A percentile compares a stretch with the other conserved stretches of the same genome.
Evolutionary conservation across 1,140 invertebrate species (phyloP).

Genomic region (Brachionus paranguensis): DNA sequence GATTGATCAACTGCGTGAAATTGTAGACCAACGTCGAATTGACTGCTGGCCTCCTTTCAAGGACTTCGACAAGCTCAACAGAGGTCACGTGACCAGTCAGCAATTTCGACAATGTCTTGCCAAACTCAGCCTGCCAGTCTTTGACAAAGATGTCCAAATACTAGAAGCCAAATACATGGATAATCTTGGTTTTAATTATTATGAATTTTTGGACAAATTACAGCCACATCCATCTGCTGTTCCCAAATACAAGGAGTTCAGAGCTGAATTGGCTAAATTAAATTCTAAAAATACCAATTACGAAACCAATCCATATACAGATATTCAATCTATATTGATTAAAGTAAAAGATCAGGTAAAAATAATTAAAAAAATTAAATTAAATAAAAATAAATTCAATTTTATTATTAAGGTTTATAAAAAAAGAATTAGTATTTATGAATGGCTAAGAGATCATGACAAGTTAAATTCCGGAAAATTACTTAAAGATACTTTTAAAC

Average conservation of each 20-base stretch:
- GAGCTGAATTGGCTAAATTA: constrained; percentile 47
- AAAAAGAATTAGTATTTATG: constrained; percentile 50
- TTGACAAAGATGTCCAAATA: constrained; percentile 47
- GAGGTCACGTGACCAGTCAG: constrained; percentile 50
- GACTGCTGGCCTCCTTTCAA: constrained; percentile 52
- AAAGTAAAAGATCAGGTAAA: constrained; percentile 54
- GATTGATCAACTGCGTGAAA: constrained; percentile 47
- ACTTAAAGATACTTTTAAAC: constrained; percentile 50
- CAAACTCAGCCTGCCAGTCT: constrained; percentile 49
- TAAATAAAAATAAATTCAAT: neutral
- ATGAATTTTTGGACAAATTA: constrained; percentile 41
- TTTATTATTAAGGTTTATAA: constrained; percentile 46
- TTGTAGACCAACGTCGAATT: constrained; percentile 48
- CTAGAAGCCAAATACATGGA: constrained; percentile 52
- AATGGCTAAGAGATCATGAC: constrained; percentile 55
- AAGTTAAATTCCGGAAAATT: constrained; percentile 52
- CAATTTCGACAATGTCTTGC: constrained; percentile 54
- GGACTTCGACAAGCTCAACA: constrained; percentile 50
- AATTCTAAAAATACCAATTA: constrained; percentile 46
- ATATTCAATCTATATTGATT: constrained; percentile 49
- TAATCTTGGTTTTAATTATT: constrained; percentile 53
- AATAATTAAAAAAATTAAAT: neutral
- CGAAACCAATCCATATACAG: constrained; percentile 45
- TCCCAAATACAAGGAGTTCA: constrained; percentile 39
- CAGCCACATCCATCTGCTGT: constrained; percentile 43